Conservation (phyloP, 2,113 vertebrate genomes). For the Furnarius figulus region DNA sequence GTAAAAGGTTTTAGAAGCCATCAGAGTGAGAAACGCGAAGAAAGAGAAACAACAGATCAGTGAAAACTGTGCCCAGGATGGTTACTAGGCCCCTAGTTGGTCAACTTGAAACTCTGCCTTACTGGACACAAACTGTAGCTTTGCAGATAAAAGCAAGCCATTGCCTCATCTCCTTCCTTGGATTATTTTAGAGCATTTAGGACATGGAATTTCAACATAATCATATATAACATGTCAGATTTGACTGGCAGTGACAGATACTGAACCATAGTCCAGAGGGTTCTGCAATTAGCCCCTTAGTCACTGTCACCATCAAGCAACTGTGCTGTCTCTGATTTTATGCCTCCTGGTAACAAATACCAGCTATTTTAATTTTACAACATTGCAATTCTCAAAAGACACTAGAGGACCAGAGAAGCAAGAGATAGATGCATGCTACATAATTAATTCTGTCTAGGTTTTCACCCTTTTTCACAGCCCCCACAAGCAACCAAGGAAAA, state of each 20-base stretch:
- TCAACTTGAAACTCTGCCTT: neutral
- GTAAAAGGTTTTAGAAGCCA: neutral
- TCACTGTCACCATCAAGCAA: conserved; percentile 58
- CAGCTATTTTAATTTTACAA: conserved; percentile 63
- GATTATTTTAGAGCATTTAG: conserved; percentile 26
- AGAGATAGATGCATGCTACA: neutral
- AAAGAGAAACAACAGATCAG: neutral
- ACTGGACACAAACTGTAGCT: neutral
- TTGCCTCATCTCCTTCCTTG: conserved; percentile 16
- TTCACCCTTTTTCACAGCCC: neutral
- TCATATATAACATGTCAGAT: conserved; percentile 29
- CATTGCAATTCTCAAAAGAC: conserved; percentile 53
- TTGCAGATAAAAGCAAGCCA: neutral
- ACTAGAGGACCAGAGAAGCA: neutral
- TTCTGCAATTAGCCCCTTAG: conserved; percentile 67
- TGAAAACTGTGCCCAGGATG: neutral
- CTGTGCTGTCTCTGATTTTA: conserved; percentile 44
- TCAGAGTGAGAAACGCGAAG: neutral
- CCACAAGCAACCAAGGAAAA: neutral
- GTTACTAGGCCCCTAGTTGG: neutral
- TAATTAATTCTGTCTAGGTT: conserved; percentile 14
- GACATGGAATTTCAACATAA: conserved; percentile 11
- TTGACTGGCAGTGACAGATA: conserved; percentile 46
- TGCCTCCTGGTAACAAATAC: conserved; percentile 53
- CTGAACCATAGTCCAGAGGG: conserved; percentile 40